phyloP scores from a whole-genome alignment of 2,797 vertebrate genomes.

The Chelidonichthys spinosus region DNA sequence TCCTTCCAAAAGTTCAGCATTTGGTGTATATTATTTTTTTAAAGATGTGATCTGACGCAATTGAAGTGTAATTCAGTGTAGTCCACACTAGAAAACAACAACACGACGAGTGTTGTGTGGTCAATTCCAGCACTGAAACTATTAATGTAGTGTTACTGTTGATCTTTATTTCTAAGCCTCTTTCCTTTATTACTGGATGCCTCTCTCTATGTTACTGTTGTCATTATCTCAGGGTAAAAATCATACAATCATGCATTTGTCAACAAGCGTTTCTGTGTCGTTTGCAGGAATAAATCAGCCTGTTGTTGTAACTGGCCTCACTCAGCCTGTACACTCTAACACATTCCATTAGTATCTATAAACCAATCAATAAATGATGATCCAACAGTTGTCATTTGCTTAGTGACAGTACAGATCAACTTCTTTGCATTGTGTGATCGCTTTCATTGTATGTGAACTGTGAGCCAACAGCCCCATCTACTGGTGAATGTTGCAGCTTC shows the following conservation, averaged over 20 bases:
- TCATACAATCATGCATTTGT: slow-evolving; percentile 34
- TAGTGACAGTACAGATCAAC: slow-evolving; percentile 26
- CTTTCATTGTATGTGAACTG: neutral
- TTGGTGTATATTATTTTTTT: slow-evolving; percentile 62
- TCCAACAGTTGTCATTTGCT: slow-evolving; percentile 21
- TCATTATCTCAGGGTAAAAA: slow-evolving; percentile 78
- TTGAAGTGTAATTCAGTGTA: slow-evolving; percentile 23
- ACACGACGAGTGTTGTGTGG: neutral
- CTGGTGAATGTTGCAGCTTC: slow-evolving; percentile 39
- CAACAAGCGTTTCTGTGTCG: slow-evolving; percentile 25
- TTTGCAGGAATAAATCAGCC: slow-evolving; percentile 30
- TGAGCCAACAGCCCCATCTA: slow-evolving; percentile 65
- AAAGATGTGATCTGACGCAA: slow-evolving; percentile 45
- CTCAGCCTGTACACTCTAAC: slow-evolving; percentile 7
- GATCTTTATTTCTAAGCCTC: slow-evolving; percentile 25
- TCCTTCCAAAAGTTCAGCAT: slow-evolving; percentile 16
- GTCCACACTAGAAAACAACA: slow-evolving; percentile 15
- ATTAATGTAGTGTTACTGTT: slow-evolving; percentile 39
- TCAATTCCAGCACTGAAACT: slow-evolving; percentile 68
- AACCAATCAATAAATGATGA: slow-evolving; percentile 39
- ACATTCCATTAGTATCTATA: slow-evolving; percentile 25
- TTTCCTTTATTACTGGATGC: slow-evolving; percentile 47
- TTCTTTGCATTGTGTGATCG: neutral
- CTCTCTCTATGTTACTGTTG: slow-evolving; percentile 63
- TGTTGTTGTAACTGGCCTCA: slow-evolving; percentile 5